Percentiles rank a stretch among this genome's conserved stretches.
phyloP scores from a whole-genome alignment of 2,888 invertebrate genomes.

The Microdon myrmicae region DNA sequence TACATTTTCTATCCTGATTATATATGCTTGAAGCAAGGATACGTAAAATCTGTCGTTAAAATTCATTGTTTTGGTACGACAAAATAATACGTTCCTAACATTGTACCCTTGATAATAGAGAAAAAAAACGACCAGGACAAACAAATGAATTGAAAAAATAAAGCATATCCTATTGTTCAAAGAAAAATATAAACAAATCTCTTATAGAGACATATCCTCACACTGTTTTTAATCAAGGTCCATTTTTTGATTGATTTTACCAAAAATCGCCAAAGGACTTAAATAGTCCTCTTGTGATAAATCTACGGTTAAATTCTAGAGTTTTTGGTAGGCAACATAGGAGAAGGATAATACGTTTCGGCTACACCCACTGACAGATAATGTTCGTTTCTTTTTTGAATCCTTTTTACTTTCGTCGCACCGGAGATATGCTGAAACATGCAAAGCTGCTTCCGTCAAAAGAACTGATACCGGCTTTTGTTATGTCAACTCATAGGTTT shows the following conservation, averaged over 20 bases:
- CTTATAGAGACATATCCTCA: constrained; percentile 30
- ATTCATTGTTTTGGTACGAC: constrained; percentile 34
- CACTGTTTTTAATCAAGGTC: constrained; percentile 46
- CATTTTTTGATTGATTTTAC: constrained; percentile 52
- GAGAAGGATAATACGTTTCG: constrained; percentile 14
- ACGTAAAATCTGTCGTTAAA: constrained; percentile 25
- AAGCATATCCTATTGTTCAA: not conserved
- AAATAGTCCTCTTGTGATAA: constrained; percentile 35
- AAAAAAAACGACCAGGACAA: constrained; percentile 16
- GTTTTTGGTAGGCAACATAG: no score
- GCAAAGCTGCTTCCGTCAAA: constrained; percentile 45
- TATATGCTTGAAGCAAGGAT: no score
- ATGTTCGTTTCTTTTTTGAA: constrained; percentile 18
- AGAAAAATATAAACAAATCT: constrained; percentile 41
- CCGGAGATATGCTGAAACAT: constrained; percentile 35
- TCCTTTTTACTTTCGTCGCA: constrained; percentile 9
- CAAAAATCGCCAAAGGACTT: constrained; percentile 52
- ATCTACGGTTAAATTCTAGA: constrained; percentile 35
- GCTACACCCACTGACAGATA: constrained; percentile 18
- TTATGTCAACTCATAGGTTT: constrained; percentile 52
- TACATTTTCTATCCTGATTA: no score
- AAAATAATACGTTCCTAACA: constrained; percentile 27
- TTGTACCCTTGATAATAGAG: constrained; percentile 10
- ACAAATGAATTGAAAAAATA: constrained; percentile 2
- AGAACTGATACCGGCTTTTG: constrained; percentile 51